phyloP scores from a whole-genome alignment of 1,140 invertebrate species.

The Orussus abietinus region DNA sequence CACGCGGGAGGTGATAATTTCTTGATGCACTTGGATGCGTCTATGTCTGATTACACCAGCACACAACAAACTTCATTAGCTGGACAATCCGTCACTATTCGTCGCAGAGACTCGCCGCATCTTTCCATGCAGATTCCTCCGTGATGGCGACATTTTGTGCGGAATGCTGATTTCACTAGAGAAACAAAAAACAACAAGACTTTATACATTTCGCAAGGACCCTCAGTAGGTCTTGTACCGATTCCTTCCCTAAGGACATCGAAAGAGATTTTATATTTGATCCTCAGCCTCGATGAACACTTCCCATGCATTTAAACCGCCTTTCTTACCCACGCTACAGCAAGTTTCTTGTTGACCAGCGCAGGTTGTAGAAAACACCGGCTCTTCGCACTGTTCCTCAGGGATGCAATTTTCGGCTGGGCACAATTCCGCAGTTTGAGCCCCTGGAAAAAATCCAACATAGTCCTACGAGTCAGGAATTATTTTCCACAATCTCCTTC shows the following conservation, averaged over 20 bases:
- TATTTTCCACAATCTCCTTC: too few relatives aligned
- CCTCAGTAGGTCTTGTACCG: too few relatives aligned
- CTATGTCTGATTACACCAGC: slow-evolving; percentile 25
- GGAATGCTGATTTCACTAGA: slow-evolving; percentile 34
- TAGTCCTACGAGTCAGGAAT: too few relatives aligned
- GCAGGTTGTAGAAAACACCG: slow-evolving; percentile 8
- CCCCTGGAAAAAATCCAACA: too few relatives aligned
- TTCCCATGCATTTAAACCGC: too few relatives aligned
- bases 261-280: too few relatives aligned
- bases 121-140: slow-evolving; percentile 30
- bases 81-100: slow-evolving; percentile 24
- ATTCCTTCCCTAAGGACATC: too few relatives aligned
- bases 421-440: slow-evolving; percentile 19
- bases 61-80: slow-evolving; percentile 28
- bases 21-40: too few relatives aligned
- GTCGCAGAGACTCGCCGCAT: slow-evolving; percentile 10
- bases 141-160: slow-evolving; percentile 31
- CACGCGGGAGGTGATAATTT: too few relatives aligned
- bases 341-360: slow-evolving; percentile 18
- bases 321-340: slow-evolving; percentile 34
- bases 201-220: background rate
- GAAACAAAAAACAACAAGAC: slow-evolving; percentile 14
- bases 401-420: slow-evolving; percentile 25
- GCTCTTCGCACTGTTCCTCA: slow-evolving; percentile 18
- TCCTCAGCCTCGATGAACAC: too few relatives aligned